Evolutionary conservation across 1,140 invertebrate species (phyloP), one percentile per base, ranked within the genome.

Genomic region (Drosophila rhopaloa): DNA sequence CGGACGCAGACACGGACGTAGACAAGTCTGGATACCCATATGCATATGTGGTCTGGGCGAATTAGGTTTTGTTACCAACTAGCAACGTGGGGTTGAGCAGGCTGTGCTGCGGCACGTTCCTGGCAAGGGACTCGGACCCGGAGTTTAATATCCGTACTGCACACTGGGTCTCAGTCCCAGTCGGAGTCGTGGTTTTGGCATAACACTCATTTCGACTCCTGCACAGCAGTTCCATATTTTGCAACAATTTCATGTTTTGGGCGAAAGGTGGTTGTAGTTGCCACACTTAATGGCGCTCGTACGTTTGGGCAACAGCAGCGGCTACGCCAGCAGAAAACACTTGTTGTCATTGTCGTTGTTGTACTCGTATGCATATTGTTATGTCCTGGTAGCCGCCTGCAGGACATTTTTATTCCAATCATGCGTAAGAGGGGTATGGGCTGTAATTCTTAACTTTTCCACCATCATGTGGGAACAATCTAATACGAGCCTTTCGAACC

Each of bases 341-440:
- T 72, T 76, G 67, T 77, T 65, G 48, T 81, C 37, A 38, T 38
- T 38, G 19, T 13, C 55, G 37, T 65, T 66, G 51, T 54, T 58
- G 62, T 68, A 48, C 32, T 50, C 57, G 63, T 51, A 27, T 71
- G 44, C 58, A 71, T 71, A 72, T 58, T 72, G 68, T 71, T 72
- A 72, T 72, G 55, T 57, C 56, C 56, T 75, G 81, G 67, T 51
- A 44, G 50, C 70, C 59, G 77, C 74, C 48, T 62, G 61, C 41
- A 73, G 61, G 71, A 70, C 38, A 71, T 81, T 78, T 72, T 71
- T 72, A 81, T 86, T 65, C 82, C 76, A 74, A 83, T 79, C 80
- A 83, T 61, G 80, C 76, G 71, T 83, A 66, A 61, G 76, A 72
- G 67, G 41, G 50, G 55, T 63, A 72, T 24, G 47, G 37, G 48